Evolutionary conservation across 2,797 vertebrate genomes (phyloP), one percentile per base, ranked within the genome.

Genomic region (Nannoperca obscura): DNA sequence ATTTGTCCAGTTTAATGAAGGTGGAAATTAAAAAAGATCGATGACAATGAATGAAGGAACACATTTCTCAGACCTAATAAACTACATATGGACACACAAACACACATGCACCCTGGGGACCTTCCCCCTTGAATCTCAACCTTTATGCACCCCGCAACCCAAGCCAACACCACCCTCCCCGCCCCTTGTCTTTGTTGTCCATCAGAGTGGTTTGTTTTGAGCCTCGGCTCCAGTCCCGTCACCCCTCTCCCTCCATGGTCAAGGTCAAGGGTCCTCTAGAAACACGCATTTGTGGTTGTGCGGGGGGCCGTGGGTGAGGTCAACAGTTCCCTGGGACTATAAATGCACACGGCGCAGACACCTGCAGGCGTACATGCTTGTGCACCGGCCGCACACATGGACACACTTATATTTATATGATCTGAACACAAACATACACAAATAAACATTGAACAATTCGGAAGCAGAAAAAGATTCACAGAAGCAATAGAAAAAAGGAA

Each of bases 191-290:
- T 89, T 91, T 92, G 89, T 91, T 92, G 90, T 91, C 90, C 88
- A 88, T 92, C 89, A 86, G 77, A 86, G 82, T 61, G 78, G 87
- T 91, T 89, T 89, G 90, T 90, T 92, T 90, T 83, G 89, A 91
- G 91, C 88, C 80, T 78, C 76, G 32, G 71, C 85, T 84, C 63
- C 81, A 75, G 79, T 78, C 76, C 79, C 73, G 60, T 89, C 85
- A 84, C 67, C 76, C 76, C 67, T 80, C 86, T 86, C 81, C 81
- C 77, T 80, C 80, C 82, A 86, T 52, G 87, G 90, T 94, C 94
- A 94, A 93, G 92, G 94, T 95, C 94, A 95, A 93, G 94, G 92
- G 86, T 93, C 86, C 85, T 81, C 83, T 76, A 73, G 78, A 84
- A 91, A 88, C 89, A 87, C 86, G 81, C 72, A 36, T 64, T 63